Base-by-base conservation (phyloP, 2,888 invertebrate species). In the Phoenoteleia sp. region DNA sequence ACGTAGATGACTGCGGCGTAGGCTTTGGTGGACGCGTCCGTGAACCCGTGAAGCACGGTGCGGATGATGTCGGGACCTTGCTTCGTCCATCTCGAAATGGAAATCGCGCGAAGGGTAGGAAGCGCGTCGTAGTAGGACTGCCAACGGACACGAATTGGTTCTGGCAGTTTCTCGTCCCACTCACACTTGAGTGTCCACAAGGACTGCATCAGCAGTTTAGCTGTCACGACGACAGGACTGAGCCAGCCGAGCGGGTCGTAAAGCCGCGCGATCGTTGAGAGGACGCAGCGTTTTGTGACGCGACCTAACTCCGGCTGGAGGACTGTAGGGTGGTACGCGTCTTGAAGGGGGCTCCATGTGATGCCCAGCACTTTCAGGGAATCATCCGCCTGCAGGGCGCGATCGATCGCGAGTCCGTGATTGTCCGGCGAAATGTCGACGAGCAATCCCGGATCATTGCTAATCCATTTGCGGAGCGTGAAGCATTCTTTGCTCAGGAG, bases 161-260 rank as follows among this genome's bases (percentile, higher is more conserved):
- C n/a, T n/a, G n/a, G 0, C 39, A 52, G 58, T 74, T 33, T 11
- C 33, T 33, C 6, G 9, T 33, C 64, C 80, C 80, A 80, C 3
- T 45, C 47, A 11, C 62, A n/a, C 13, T 64, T n/a, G 0, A 4
- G 19, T 2, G 33, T 9, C 81, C 81, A 81, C 4, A 81, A 27
- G 7, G 9, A 0, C 19, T 76, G 76, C 66, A 76, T 76, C 5
- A 76, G 29, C 1, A 66, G 25, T 25, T 81, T 69, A 2, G 60
- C 75, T 13, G 13, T 15, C 6, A 71, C 47, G 2, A 69, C 49
- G 1, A 75, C 36, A 2, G 56, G 66, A 1, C 45, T 11, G 2
- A 76, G 7, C 66, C 64, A 81, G 9, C 81, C 75, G 9, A 75
- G 21, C 2, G 81, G 75, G 29, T 81, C 81, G 42, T 33, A 81